Conservation (phyloP, 2,113 vertebrate genomes). For the Tor tambroides region DNA sequence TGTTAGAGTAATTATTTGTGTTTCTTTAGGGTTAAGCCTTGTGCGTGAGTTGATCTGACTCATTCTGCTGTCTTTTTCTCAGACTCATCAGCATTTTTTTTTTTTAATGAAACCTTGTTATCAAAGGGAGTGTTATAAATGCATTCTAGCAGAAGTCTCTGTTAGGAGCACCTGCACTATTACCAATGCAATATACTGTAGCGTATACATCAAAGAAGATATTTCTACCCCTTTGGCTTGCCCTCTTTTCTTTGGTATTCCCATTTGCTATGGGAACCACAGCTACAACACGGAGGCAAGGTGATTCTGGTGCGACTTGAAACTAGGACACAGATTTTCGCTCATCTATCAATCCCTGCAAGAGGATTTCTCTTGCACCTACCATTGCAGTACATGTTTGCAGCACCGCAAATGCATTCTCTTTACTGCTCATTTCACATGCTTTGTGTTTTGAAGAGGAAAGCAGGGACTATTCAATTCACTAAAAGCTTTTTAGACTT, state of each 20-base stretch:
- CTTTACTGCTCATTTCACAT: neutral
- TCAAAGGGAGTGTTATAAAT: neutral
- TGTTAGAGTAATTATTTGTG: neutral
- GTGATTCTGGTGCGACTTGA: neutral
- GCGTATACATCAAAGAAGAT: conserved; percentile 1
- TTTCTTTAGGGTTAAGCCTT: neutral
- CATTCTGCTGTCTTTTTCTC: neutral
- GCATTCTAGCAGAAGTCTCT: neutral
- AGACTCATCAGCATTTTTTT: neutral
- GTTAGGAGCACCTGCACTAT: neutral
- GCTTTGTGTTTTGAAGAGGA: neutral
- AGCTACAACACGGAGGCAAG: conserved; percentile 8
- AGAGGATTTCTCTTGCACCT: conserved; percentile 1
- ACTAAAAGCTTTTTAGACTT: neutral
- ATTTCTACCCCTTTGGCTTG: conserved; percentile 2
- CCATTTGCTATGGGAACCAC: neutral
- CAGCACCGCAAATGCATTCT: too few relatives aligned
- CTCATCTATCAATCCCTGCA: conserved; percentile 20
- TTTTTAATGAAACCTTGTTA: neutral
- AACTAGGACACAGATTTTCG: conserved; percentile 29
- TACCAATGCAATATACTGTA: neutral
- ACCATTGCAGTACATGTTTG: neutral
- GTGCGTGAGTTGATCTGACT: neutral
- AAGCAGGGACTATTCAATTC: neutral
- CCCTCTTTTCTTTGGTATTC: conserved; percentile 21